These are phyloP conservation scores for Trachelipus rathkii DNA, from an alignment of 1,140 invertebrate genomes.

Conservation along the genomic window DNA sequence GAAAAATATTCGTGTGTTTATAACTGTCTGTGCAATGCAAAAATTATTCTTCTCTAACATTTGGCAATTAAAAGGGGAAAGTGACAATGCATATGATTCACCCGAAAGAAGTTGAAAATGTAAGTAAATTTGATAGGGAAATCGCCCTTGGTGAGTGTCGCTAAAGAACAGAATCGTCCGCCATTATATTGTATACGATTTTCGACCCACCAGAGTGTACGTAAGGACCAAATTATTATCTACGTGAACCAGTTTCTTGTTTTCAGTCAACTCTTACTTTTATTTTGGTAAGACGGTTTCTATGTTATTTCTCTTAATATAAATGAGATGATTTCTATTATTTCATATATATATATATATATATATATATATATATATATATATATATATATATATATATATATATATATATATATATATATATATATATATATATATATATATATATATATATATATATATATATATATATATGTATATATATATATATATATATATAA, in stretches of 20 bases:
- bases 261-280: slow-evolving; percentile 13
- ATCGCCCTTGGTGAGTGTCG: slow-evolving; percentile 13
- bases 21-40: neutral
- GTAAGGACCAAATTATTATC: slow-evolving; percentile 6
- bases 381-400: neutral
- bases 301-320: slow-evolving; percentile 1
- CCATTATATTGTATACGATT: slow-evolving; percentile 26
- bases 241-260: neutral
- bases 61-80: neutral
- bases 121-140: slow-evolving; percentile 10
- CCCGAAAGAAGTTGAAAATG: slow-evolving; percentile 2
- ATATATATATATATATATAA: too few relatives aligned
- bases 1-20: neutral
- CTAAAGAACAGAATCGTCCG: slow-evolving; percentile 29
- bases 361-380: slow-evolving; percentile 6
- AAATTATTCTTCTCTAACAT: neutral
- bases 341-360: neutral
- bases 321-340: neutral
- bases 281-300: neutral
- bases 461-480: slow-evolving; percentile 2
- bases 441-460: slow-evolving; percentile 18
- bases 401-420: slow-evolving; percentile 17
- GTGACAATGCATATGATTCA: neutral
- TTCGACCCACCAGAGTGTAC: slow-evolving; percentile 3
- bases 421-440: slow-evolving; percentile 20